Conservation (phyloP, 2,888 invertebrate species). For the Amphipyra berbera region DNA sequence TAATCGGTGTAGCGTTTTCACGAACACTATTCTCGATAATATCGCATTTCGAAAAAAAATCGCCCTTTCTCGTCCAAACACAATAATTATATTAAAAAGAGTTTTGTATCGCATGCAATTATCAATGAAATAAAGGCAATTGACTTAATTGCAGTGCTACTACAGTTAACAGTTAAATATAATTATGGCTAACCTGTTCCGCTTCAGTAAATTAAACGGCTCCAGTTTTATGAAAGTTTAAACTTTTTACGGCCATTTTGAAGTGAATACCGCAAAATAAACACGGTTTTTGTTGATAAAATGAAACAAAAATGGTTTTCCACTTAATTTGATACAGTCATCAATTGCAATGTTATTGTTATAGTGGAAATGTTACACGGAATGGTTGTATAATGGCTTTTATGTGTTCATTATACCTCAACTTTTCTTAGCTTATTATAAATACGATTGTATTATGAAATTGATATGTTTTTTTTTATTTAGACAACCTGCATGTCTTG, state of each 20-base stretch:
- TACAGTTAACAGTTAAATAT: conserved; percentile 54
- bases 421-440: too few relatives aligned
- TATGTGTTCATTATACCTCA: conserved; percentile 2
- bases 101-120: conserved; percentile 57
- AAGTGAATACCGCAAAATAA: conserved; percentile 29
- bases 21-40: not conserved
- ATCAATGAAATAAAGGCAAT: conserved; percentile 62
- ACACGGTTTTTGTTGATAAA: conserved; percentile 24
- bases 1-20: conserved; percentile 15
- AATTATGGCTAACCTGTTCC: conserved; percentile 46
- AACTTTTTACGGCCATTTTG: conserved; percentile 36
- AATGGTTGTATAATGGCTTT: not conserved
- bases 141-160: conserved; percentile 55
- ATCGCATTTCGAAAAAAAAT: conserved; percentile 17
- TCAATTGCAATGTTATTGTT: conserved; percentile 23
- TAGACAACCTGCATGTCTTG: too few relatives aligned
- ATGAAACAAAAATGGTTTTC: conserved; percentile 23
- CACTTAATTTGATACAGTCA: conserved; percentile 20
- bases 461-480: too few relatives aligned
- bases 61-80: conserved; percentile 42
- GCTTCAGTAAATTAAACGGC: conserved; percentile 47
- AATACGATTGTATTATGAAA: too few relatives aligned
- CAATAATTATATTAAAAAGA: conserved; percentile 54
- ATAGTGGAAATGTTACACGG: conserved; percentile 11
- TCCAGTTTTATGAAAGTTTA: conserved; percentile 46